Evolutionary conservation across 2,888 invertebrate species (phyloP), one percentile per base, ranked within the genome.

Genomic region (Hypomecis atomaria): DNA sequence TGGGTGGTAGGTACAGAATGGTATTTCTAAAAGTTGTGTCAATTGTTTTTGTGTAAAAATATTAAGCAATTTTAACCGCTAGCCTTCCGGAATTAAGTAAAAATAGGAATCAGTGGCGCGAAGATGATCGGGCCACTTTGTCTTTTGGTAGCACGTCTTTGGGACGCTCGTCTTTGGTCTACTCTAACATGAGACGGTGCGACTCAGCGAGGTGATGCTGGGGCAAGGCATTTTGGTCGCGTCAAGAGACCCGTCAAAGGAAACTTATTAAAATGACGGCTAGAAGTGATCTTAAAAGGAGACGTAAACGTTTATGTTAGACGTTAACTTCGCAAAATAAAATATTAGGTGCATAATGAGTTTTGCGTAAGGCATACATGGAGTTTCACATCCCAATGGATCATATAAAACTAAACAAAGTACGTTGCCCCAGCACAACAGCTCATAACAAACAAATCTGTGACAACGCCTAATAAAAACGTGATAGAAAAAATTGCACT

Each of bases 81-180:
- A 37, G 10, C 78, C 81, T 79, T 76, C 77, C 74, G 79, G 76
- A 78, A 80, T 81, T 81, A 83, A 84, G 78, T 81, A 80, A 81
- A 65, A 62, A 60, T 68, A 80, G 83, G 85, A 88, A 88, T 86
- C 86, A 87, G 48, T 61, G 63, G 44, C 47, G 49, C 67, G 42
- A 54, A 48, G 42, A 42, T 62, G 62, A 61, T 54, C 56, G 50
- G 84, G 73, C 78, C 82, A 75, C 74, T 53, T 73, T 87, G 89
- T 89, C 87, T 90, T 91, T 89, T 88, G 89, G 88, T 78, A 59
- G 55, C 13, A 78, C 81, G 78, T 83, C 88, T 86, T 87, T 86
- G 85, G 86, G 86, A 84, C 81, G 83, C 78, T 78, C 74, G 75
- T 71, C 81, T 83, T 89, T 64, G 53, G 42, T 54, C 47, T 64